phyloP scores from a whole-genome alignment of 2,113 vertebrate genomes.

The Crypturellus undulatus region DNA sequence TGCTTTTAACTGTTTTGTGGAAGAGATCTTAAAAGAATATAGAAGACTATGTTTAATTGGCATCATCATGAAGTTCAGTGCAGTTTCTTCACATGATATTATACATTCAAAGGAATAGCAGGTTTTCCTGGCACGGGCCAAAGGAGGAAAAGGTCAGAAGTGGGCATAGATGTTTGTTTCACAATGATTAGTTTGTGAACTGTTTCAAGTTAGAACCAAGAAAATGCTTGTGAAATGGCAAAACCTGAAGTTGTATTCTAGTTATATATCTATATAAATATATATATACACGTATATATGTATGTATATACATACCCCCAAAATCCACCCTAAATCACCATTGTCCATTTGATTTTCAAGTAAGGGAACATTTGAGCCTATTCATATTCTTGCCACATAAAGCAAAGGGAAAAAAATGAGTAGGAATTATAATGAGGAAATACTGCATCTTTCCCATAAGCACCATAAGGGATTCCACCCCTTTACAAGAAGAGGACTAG shows the following conservation, averaged over 20 bases:
- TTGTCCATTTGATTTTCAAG: neutral
- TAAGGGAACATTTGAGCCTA: neutral
- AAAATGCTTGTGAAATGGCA: neutral
- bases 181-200: neutral
- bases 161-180: neutral
- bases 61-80: neutral
- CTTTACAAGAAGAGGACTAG: neutral
- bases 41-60: neutral
- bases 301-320: no score
- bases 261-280: neutral
- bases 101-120: neutral
- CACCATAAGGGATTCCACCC: neutral
- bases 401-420: neutral
- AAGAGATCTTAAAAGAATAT: neutral
- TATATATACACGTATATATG: no score
- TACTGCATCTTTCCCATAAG: accelerated
- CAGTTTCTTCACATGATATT: neutral
- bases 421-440: neutral
- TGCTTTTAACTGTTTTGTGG: neutral
- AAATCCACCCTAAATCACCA: neutral
- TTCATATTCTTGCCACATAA: accelerated
- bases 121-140: neutral
- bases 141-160: neutral
- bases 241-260: neutral
- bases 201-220: neutral